Evolutionary conservation across 2,113 vertebrate genomes (phyloP), one percentile per base, ranked within the genome.

Genomic region (Boleophthalmus pectinirostris): DNA sequence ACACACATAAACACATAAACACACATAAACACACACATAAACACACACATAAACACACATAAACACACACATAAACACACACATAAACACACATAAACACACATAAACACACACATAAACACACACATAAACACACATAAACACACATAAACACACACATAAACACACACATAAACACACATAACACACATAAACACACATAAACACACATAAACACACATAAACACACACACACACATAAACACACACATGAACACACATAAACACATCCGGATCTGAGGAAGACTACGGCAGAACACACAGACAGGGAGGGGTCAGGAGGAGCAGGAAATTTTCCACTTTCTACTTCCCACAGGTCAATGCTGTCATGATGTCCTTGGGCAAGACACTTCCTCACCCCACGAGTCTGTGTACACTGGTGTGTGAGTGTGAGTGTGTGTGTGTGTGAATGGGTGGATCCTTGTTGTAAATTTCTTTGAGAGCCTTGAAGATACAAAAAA

Each of bases 301-400:
- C 67, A 70, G 63, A 66, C 75, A 68, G 82, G 73, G 57, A 49
- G 79, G 77, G 45, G 60, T 46, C 72, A 57, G 64, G 1, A 69
- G 75, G 14, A 70, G 24, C 56, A 68, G 47, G 5, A 4, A 2
- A 58, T 29, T 73, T 68, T 29, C 29, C 29, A 29, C 2, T 4
- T 29, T n/a, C n/a, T n/a, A n/a, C n/a, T n/a, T n/a, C n/a, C 29
- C 29, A 29, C 29, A 29, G 29, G 4, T 29, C 2, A 29, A 29
- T 2, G 29, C 29, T 29, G 29, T 29, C 4, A 4, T 29, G 29
- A 29, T 29, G 29, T 29, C 29, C 29, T 29, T 29, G 29, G 29
- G 29, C 29, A 29, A 29, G 29, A 29, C 29, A 29, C 29, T 29
- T 29, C 29, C 29, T 29, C 29, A 4, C 29, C 29, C 29, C 29